phyloP scores from a whole-genome alignment of 2,797 vertebrate species.

The Bryconaethiops microstoma region DNA sequence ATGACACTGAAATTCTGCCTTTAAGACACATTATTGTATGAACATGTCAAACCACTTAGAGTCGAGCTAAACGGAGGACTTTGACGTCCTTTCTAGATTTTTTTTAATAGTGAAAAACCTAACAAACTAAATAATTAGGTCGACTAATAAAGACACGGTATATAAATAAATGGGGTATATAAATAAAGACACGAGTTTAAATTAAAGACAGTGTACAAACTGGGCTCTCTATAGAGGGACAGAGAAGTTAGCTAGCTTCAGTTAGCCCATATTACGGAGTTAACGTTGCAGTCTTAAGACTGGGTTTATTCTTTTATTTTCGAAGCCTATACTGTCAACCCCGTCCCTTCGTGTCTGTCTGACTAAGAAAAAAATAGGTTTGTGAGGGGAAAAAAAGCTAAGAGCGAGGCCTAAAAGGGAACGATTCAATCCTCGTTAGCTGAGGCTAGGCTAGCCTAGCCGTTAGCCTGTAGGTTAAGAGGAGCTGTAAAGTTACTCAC shows the following conservation, averaged over 20 bases:
- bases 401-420: not conserved
- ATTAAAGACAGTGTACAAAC: not conserved
- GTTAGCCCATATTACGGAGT: not conserved
- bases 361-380: not conserved
- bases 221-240: not conserved
- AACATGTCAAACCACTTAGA: not conserved
- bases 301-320: not conserved
- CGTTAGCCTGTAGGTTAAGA: constrained; percentile 2
- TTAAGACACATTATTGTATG: not conserved
- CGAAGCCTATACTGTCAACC: not conserved
- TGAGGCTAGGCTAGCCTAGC: constrained; percentile 2
- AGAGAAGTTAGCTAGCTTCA: not conserved
- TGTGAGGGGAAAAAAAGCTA: not conserved
- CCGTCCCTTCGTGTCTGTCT: too few species aligned
- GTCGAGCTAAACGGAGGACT: not conserved
- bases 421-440: not conserved
- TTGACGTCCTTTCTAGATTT: not conserved
- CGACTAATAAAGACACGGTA: not conserved
- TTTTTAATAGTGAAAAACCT: too few species aligned
- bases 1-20: not conserved
- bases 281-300: not conserved
- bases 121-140: not conserved
- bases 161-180: too few species aligned
- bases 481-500: constrained; percentile 1
- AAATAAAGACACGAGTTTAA: not conserved